phyloP scores from a whole-genome alignment of 2,888 invertebrate species.

The Cryptocephalus moraei region DNA sequence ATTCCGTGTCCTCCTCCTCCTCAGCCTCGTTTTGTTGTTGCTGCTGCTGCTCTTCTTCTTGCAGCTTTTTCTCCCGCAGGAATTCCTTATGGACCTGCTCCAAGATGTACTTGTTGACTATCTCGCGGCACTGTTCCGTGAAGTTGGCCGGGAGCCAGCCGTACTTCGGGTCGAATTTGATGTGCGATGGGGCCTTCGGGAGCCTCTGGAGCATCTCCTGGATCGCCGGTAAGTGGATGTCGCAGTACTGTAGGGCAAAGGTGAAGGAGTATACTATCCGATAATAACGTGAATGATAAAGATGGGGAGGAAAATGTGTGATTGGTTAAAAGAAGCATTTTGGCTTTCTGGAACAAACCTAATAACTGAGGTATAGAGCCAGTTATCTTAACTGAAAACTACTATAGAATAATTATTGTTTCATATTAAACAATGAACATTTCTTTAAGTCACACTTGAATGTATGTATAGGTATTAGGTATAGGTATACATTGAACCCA shows the following conservation, averaged over 20 bases:
- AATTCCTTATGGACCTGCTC: constrained; percentile 23
- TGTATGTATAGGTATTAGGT: too few relatives aligned
- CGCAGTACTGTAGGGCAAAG: constrained; percentile 53
- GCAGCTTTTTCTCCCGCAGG: constrained; percentile 16
- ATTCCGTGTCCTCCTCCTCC: not conserved
- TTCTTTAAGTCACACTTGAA: too few relatives aligned
- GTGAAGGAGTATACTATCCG: not conserved
- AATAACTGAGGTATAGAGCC: too few relatives aligned
- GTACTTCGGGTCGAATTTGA: constrained; percentile 58
- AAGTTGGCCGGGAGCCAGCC: constrained; percentile 72
- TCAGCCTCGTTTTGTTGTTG: constrained; percentile 3
- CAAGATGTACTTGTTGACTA: constrained; percentile 47
- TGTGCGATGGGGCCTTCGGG: constrained; percentile 47
- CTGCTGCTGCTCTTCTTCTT: constrained; percentile 3
- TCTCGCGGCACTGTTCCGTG: constrained; percentile 60
- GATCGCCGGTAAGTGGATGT: constrained; percentile 69
- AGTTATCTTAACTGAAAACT: too few relatives aligned
- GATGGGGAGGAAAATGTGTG: not conserved
- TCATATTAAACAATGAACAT: too few relatives aligned
- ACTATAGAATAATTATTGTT: too few relatives aligned
- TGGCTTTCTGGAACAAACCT: too few relatives aligned
- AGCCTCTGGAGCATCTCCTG: constrained; percentile 62
- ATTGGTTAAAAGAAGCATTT: too few relatives aligned
- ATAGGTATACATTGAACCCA: too few relatives aligned
- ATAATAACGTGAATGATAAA: constrained; percentile 7